A percentile compares a stretch with the other conserved stretches of the same genome.
Evolutionary conservation across 2,888 invertebrate genomes (phyloP).

Genomic region (Melanargia galathea): DNA sequence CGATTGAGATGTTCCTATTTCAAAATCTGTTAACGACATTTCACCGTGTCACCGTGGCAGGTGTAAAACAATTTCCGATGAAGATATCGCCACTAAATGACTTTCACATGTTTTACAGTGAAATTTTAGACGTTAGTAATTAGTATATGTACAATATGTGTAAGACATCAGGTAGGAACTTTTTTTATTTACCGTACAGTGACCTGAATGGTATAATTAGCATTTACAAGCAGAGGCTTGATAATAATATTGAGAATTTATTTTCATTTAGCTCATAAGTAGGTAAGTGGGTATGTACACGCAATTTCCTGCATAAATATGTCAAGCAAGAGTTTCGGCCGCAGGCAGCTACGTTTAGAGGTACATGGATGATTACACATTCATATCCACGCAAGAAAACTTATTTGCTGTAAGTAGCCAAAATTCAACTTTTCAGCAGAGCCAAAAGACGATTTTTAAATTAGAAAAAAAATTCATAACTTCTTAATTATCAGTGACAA

Average conservation of each 20-base stretch:
- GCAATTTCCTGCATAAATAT: slow-evolving; percentile 2
- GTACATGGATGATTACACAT: no score
- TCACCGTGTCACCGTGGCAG: slow-evolving; percentile 31
- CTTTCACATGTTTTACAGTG: slow-evolving; percentile 13
- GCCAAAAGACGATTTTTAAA: no score
- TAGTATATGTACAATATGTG: no score
- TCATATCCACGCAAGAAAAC: no score
- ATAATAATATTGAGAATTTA: slow-evolving; percentile 3
- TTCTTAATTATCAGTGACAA: no score
- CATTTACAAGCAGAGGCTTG: slow-evolving; percentile 3
- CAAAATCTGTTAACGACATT: slow-evolving; percentile 39
- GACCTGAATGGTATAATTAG: slow-evolving; percentile 12
- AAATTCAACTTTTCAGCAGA: no score
- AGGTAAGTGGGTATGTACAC: not conserved
- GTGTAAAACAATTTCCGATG: slow-evolving; percentile 29
- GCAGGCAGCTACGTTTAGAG: no score
- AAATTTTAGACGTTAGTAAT: not conserved
- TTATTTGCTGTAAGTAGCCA: no score
- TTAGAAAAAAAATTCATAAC: no score
- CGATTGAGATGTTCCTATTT: slow-evolving; percentile 56
- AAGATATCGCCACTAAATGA: slow-evolving; percentile 12
- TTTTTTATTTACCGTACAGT: slow-evolving; percentile 8
- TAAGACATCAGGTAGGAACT: not conserved
- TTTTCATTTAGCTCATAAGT: not conserved
- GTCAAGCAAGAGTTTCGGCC: no score